phyloP scores from a whole-genome alignment of 2,888 invertebrate species.

The Andrena flavipes region DNA sequence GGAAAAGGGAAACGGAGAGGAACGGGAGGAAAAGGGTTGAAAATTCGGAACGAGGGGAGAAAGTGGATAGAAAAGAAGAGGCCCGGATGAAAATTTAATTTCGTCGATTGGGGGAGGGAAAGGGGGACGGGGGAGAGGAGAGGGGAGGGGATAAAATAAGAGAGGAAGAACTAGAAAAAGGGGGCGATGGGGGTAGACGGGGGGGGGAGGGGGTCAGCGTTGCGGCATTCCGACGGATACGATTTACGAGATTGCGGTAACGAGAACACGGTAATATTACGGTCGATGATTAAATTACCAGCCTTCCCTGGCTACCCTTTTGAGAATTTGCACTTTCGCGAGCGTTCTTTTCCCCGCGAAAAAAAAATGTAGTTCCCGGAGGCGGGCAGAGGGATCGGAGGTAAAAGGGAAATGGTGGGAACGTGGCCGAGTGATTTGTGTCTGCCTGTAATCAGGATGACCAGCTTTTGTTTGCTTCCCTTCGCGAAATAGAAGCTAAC shows the following conservation, averaged over 20 bases:
- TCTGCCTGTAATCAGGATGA: too few relatives aligned
- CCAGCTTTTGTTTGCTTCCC: too few relatives aligned
- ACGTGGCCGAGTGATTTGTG: too few relatives aligned
- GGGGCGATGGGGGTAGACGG: conserved; percentile 5
- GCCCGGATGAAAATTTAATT: conserved; percentile 38
- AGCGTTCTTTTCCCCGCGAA: not conserved
- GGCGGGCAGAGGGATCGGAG: not conserved
- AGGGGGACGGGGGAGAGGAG: conserved; percentile 3
- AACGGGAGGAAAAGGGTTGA: conserved; percentile 11
- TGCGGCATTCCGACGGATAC: conserved; percentile 50
- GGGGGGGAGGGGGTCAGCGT: not conserved
- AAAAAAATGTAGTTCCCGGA: not conserved
- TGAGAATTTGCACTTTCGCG: not conserved
- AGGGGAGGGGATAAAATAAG: conserved; percentile 16
- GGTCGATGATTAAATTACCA: conserved; percentile 61
- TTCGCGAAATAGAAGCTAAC: too few relatives aligned
- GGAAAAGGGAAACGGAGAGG: conserved; percentile 9
- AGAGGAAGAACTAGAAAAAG: not conserved
- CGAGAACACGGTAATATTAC: conserved; percentile 60
- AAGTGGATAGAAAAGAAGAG: conserved; percentile 23
- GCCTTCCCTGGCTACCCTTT: conserved; percentile 28
- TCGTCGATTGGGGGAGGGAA: conserved; percentile 6
- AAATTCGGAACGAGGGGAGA: conserved; percentile 1
- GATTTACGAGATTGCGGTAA: conserved; percentile 65
- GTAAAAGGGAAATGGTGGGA: too few relatives aligned